A percentile compares a stretch with the other conserved stretches of the same genome.
These are phyloP conservation scores for Panthera uncia DNA, from an alignment of 2,113 vertebrate species.

Conservation along the genomic window DNA sequence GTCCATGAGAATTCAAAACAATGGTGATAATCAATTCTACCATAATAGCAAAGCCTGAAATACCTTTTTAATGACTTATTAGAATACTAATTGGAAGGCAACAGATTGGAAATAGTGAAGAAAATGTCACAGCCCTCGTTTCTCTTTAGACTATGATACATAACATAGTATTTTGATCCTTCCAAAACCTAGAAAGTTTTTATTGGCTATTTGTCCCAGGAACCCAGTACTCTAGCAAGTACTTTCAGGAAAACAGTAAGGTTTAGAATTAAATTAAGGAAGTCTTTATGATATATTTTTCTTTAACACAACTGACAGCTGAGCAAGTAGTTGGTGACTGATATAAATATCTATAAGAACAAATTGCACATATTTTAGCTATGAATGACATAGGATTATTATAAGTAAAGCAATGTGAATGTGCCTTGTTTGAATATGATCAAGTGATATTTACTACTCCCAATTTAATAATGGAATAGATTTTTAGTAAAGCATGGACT, in stretches of 20 bases:
- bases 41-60: not conserved
- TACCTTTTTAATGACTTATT: not conserved
- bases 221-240: not conserved
- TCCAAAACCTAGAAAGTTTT: not conserved
- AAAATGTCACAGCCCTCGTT: not conserved
- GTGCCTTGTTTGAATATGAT: not conserved
- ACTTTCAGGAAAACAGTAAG: not conserved
- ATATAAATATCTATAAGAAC: not conserved
- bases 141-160: not conserved
- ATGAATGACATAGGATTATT: not conserved
- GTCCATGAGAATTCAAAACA: not conserved
- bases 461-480: not conserved
- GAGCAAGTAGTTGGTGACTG: not conserved
- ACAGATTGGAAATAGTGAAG: not conserved
- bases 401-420: not conserved
- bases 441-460: not conserved
- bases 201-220: not conserved
- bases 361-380: not conserved
- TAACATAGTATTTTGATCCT: not conserved
- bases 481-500: not conserved
- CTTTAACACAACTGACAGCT: not conserved
- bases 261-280: not conserved
- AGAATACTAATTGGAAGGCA: not conserved
- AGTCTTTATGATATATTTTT: not conserved
- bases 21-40: not conserved